Conservation (phyloP, 1,140 invertebrate genomes). For the Musca domestica region DNA sequence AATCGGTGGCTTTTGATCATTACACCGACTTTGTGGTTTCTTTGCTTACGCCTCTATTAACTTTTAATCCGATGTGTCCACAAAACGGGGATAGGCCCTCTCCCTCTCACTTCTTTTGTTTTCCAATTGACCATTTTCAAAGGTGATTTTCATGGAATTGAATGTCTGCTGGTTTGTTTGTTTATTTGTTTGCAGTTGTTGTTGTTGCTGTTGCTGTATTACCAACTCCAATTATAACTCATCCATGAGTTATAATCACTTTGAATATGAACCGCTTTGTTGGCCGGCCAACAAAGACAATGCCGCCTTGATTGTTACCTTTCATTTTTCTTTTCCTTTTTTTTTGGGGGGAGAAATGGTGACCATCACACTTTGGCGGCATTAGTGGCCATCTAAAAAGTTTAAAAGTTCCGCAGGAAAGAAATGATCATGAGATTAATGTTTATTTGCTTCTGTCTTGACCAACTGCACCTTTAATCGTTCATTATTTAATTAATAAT, state of each 20-base stretch:
- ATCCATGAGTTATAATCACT: conserved; percentile 15
- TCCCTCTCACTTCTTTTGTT: not conserved
- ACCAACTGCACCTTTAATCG: too few species aligned
- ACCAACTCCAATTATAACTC: conserved; percentile 19
- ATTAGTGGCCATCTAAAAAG: too few species aligned
- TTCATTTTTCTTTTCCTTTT: too few species aligned
- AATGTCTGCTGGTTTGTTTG: not conserved
- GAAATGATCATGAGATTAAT: too few species aligned
- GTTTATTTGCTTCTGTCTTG: too few species aligned
- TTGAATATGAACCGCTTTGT: conserved; percentile 5
- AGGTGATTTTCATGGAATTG: not conserved
- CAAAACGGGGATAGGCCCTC: not conserved
- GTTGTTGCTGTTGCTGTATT: not conserved
- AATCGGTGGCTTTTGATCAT: conserved; percentile 7
- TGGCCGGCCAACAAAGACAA: too few species aligned
- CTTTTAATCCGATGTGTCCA: conserved; percentile 16
- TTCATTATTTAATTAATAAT: too few species aligned
- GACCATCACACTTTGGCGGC: too few species aligned
- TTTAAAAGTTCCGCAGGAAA: too few species aligned
- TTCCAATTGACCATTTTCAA: too few species aligned
- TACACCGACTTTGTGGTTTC: not conserved
- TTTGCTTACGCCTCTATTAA: conserved; percentile 17
- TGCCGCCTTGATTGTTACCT: conserved; percentile 1
- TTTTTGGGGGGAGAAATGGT: too few species aligned
- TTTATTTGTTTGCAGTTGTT: conserved; percentile 11